Evolutionary conservation across 2,113 vertebrate genomes (phyloP), one percentile per base, ranked within the genome.

Genomic region (Sinocyclocheilus anshuiensis): DNA sequence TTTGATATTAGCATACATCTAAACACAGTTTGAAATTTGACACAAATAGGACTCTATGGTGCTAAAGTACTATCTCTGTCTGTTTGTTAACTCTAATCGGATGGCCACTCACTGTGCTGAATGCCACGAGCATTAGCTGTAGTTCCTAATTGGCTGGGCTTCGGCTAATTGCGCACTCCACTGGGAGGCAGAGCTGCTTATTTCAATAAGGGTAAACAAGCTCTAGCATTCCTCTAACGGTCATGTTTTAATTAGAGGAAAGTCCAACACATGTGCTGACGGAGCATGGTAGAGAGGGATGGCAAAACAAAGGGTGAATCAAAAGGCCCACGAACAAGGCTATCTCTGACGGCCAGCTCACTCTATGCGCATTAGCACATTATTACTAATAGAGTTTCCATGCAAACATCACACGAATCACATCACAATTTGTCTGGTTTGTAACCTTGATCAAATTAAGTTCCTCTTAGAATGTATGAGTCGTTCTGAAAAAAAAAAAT

Each of bases 201-300:
- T 84, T 74, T 74, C 65, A 84, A 74, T 84, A 57, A 72, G 22
- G 39, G 69, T 84, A 84, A 84, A 84, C 82, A 84, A 84, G 82
- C 69, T 22, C 67, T 59, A 84, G 67, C 50, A 77, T 77, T 80
- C 57, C 55, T 63, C 77, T 42, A 80, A 80, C 22, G 3, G 53
- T 63, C 57, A 24, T 83, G 81, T 83, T 83, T 83, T 83, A 72
- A 83, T 84, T 57, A 59, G 67, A 84, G 67, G 12, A 75, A 59
- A 71, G 33, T 74, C 33, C 82, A 42, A 26, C 33, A 39, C 33
- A 36, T 71, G 57, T 80, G 81, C 65, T 83, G 81, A 83, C 45
- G 20, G 53, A 39, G 65, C 42, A 33, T 33, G 65, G 24, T 72
- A 15, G 22, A 81, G 22, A 53, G 65, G 65, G 45, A 69, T 26